Base-by-base conservation (phyloP, 2,888 invertebrate genomes). In the Parnassius apollo region DNA sequence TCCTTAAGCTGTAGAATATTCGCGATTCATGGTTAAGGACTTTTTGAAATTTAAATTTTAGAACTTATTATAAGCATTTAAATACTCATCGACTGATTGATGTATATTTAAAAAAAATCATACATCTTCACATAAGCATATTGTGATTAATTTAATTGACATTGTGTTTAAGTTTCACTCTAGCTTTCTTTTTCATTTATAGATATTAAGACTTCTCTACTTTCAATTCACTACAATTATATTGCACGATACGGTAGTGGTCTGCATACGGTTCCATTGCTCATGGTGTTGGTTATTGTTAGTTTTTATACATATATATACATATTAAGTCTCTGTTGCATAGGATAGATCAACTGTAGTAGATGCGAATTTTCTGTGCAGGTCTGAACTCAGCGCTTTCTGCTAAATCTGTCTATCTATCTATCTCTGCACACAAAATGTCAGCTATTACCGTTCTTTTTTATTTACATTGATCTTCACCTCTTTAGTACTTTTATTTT, bases 1-100 rank as follows among this genome's bases (percentile, higher is more conserved):
- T 89, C 86, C 86, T 87, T 86, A 82, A 79, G 82, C 75, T 76
- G 80, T 87, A 87, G 83, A 68, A 67, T 81, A 78, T 80, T 75
- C 74, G 72, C 73, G 75, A 77, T 74, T 78, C 71, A 69, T 77
- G 72, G 75, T 73, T 80, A 80, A 75, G 69, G 80, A 76, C 75
- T 73, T 75, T 77, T 81, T 74, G 73, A 80, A 77, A 78, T 75
- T 79, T 83, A 77, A 81, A 76, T 75, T 73, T 70, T 77, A 70
- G 68, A 67, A 61, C 79, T 76, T 77, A 75, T 77, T 81, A 76
- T 83, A 86, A 86, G 88, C 86, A 77, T 76, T 75, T 73, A 75
- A 62, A 77, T 76, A 82, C 73, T 82, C 78, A 78, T 86, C 74
- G 86, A 88, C 86, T 86, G 86, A 86, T 77, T 75, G 74, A 75